A percentile compares a stretch with the other conserved stretches of the same genome.
Evolutionary conservation across 1,140 invertebrate genomes (phyloP).

Genomic region (Pseudomyrmex concolor): DNA sequence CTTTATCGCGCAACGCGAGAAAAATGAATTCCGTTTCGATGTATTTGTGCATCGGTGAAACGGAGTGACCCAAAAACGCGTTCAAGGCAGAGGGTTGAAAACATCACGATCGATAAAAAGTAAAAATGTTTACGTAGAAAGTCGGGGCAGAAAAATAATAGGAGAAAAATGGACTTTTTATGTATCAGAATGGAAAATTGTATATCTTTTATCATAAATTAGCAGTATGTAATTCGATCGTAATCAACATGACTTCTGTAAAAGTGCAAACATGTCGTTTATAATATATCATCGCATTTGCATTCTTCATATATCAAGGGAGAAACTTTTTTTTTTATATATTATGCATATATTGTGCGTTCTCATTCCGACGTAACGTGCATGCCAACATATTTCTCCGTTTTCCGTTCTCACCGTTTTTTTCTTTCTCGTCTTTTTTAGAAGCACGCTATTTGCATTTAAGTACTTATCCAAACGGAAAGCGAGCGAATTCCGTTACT

Average conservation of each 20-base stretch:
- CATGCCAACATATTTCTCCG: background rate
- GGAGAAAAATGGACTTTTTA: background rate
- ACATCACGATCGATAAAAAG: constrained; percentile 6
- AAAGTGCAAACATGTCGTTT: background rate
- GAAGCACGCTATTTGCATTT: constrained; percentile 30
- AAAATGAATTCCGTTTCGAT: constrained; percentile 13
- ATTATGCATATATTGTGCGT: background rate
- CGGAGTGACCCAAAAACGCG: constrained; percentile 23
- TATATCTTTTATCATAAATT: background rate
- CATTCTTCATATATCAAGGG: background rate
- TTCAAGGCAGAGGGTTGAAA: constrained; percentile 1
- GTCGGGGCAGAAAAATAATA: background rate
- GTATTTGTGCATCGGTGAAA: constrained; percentile 1
- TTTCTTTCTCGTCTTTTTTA: constrained; percentile 29
- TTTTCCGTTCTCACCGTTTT: background rate
- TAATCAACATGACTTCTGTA: background rate
- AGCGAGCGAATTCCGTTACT: constrained; percentile 46
- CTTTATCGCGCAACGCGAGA: background rate
- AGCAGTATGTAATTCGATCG: background rate
- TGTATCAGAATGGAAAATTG: background rate
- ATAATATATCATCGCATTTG: background rate
- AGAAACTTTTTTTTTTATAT: background rate
- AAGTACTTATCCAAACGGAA: constrained; percentile 36
- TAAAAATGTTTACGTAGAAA: background rate
- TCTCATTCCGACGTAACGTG: background rate